Evolutionary conservation across 92 coral and sea anemone genomes (phyloP).

Genomic region (Phymanthus crucifer): DNA sequence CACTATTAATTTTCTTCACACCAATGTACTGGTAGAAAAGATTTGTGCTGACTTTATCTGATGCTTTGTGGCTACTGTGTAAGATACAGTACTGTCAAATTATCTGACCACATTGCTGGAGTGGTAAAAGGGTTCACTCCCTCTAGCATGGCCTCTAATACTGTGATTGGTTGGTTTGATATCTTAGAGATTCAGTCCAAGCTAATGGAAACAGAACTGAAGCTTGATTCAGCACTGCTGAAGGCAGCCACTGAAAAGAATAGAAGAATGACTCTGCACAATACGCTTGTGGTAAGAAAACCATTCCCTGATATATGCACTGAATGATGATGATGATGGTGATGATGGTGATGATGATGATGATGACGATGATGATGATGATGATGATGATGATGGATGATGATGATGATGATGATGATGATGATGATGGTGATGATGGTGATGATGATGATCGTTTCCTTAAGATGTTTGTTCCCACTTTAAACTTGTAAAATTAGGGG

Average conservation of each 20-base stretch:
- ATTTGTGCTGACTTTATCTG: too few relatives aligned
- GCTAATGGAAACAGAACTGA: slow-evolving; percentile 89
- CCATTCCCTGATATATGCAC: too few relatives aligned
- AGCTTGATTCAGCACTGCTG: slow-evolving; percentile 77
- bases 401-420: background rate
- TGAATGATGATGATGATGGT: background rate
- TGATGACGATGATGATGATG: background rate
- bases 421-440: background rate
- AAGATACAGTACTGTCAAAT: too few relatives aligned
- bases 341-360: background rate
- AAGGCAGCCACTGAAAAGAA: slow-evolving; percentile 85
- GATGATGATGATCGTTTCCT: slow-evolving; percentile 14
- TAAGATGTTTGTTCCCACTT: too few relatives aligned
- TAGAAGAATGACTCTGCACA: slow-evolving; percentile 92
- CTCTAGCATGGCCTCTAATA: too few relatives aligned
- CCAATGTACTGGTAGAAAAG: too few relatives aligned
- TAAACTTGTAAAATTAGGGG: too few relatives aligned
- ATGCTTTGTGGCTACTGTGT: too few relatives aligned
- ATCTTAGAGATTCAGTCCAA: slow-evolving; percentile 80
- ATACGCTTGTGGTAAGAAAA: slow-evolving; percentile 83
- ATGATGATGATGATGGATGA: background rate
- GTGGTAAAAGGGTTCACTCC: too few relatives aligned
- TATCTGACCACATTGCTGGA: too few relatives aligned
- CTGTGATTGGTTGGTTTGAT: too few relatives aligned
- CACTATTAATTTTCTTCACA: too few relatives aligned